Base-by-base conservation (phyloP, 2,113 vertebrate genomes). In the Hystrix brachyura region DNA sequence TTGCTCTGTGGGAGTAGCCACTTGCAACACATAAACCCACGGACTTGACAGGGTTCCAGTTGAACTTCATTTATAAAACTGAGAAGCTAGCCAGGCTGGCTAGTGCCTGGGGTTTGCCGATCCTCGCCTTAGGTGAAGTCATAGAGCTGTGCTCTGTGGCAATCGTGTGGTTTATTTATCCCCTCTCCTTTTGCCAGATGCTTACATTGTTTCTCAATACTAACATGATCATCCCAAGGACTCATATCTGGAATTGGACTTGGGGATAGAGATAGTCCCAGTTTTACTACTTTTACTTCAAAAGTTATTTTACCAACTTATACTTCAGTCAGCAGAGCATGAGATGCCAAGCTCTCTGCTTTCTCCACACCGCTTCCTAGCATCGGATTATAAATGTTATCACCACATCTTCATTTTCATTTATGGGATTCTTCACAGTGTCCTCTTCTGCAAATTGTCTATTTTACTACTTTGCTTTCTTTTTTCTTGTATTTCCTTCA, bases 181-280 rank as follows among this genome's bases (percentile, higher is more conserved):
- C 43, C 8, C 71, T 94, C 3, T n/a, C 38, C 62, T 65, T 46
- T 67, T 9, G 9, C 17, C 15, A 43, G 57, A 5, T 55, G 12
- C 34, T 93, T 43, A 10, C 60, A 7, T 19, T 53, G n/a, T 15
- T 65, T 90, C 74, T 74, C 55, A 57, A 38, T 5, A 51, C 8
- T 69, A 76, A n/a, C 53, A 64, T 12, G 14, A 48, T 43, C 32
- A 21, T 86, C 85, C 32, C 9, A 53, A 2, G 43, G 38, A 32
- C 10, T 5, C 80, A 10, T 5, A 17, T 13, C 29, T 38, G 60
- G 51, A 71, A 64, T 34, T 38, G 7, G 32, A 38, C 21, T 43
- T 1, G 0, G 4, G 10, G 3, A 0, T 2, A n/a, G 12, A 19
- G 7, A 25, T 27, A 18, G 1, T 3, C 3, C 13, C 3, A 0